Evolutionary conservation across 2,888 invertebrate species (phyloP), one percentile per base, ranked within the genome.

Genomic region (Plagiodera versicolora): DNA sequence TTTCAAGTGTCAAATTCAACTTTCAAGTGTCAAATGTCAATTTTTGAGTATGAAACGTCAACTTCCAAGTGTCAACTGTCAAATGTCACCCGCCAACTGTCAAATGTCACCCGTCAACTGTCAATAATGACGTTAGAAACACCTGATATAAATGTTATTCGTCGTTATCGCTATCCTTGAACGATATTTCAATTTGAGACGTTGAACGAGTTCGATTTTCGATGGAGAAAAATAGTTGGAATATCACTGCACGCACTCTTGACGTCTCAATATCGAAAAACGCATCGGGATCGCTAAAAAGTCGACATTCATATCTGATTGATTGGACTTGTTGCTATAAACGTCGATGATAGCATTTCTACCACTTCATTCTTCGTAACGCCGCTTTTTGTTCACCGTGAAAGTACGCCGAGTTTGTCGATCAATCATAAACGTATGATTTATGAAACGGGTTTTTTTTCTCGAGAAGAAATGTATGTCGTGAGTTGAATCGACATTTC

Each of bases 181-280:
- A n/a, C n/a, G n/a, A n/a, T n/a, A n/a, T n/a, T n/a, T n/a, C n/a
- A n/a, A n/a, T n/a, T 70, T 72, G 67, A 69, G 65, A 66, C 67
- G 68, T 70, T 64, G 70, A 63, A 65, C 67, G 46, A 67, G 67
- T 64, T 59, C 57, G 49, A 51, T 57, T 63, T 63, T 49, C 65
- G 63, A 58, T 61, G 59, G 65, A 67, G 70, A 70, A 67, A 51
- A 54, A 61, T 70, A 73, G 71, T 66, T 70, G 70, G 69, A 72
- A 72, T 73, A 73, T 72, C 65, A 68, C 70, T 72, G 70, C 70
- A 70, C 69, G 58, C 62, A 60, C n/a, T 64, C 62, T 67, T 67
- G 65, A 70, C 64, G 68, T 65, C 70, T 68, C n/a, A n/a, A 61
- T 48, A 64, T 68, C 47, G 18, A 63, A 61, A 67, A 67, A 58